Percentiles rank a stretch among this genome's conserved stretches.
These are phyloP conservation scores for Furnarius figulus DNA, from an alignment of 2,113 vertebrate genomes.

Conservation along the genomic window DNA sequence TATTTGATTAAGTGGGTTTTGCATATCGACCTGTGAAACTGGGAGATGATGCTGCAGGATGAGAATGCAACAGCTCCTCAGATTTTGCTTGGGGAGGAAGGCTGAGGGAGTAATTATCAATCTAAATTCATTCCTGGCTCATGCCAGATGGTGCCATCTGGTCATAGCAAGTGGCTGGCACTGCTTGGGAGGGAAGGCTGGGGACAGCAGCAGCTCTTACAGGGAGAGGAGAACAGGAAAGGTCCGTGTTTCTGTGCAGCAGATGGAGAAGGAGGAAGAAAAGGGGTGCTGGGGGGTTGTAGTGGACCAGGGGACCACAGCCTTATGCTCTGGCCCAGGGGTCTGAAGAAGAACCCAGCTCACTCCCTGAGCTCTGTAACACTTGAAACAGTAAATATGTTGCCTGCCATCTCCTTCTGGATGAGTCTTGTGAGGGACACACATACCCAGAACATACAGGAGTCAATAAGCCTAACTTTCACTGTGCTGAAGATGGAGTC, in stretches of 20 bases:
- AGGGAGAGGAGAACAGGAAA: not conserved
- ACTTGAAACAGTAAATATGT: not conserved
- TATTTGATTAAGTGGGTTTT: rapidly evolving
- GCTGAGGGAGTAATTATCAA: not conserved
- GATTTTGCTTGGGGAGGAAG: not conserved
- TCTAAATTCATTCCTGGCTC: not conserved
- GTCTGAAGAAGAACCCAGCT: not conserved
- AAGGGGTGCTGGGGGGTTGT: rapidly evolving
- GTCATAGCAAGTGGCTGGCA: not conserved
- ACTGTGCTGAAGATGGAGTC: not conserved
- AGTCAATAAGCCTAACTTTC: not conserved
- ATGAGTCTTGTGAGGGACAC: not conserved
- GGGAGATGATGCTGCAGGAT: rapidly evolving
- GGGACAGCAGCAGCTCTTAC: not conserved
- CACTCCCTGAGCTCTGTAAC: rapidly evolving
- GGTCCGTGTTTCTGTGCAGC: not conserved
- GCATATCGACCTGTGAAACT: not conserved
- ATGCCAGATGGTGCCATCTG: not conserved
- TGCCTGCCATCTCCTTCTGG: not conserved
- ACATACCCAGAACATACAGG: rapidly evolving
- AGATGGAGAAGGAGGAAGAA: not conserved
- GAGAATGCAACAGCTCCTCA: not conserved
- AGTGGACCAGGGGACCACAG: rapidly evolving
- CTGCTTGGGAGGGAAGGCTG: not conserved
- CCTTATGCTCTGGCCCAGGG: not conserved